phyloP scores from a whole-genome alignment of 1,140 invertebrate species.

The Drosophila bocki region DNA sequence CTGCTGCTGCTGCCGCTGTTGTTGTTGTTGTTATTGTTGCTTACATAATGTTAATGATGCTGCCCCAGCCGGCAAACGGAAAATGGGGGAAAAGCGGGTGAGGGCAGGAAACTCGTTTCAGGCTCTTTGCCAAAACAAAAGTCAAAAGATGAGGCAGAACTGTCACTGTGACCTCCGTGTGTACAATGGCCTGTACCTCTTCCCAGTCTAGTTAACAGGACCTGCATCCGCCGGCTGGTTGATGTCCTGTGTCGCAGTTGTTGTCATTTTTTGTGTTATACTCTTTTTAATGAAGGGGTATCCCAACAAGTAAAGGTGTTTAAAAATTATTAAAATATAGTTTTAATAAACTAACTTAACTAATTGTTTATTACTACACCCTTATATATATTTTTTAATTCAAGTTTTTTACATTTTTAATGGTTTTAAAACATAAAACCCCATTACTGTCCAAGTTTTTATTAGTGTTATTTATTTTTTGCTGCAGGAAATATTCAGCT shows the following conservation, averaged over 20 bases:
- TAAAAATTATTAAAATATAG: not conserved
- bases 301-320: not conserved
- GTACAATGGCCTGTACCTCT: conserved; percentile 20
- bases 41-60: conserved; percentile 82
- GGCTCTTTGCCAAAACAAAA: conserved; percentile 75
- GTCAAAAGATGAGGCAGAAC: conserved; percentile 39
- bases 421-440: conserved; percentile 1
- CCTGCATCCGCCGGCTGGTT: conserved; percentile 20
- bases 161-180: conserved; percentile 47
- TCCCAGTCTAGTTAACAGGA: conserved; percentile 39
- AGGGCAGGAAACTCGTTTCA: conserved; percentile 62
- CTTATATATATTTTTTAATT: not conserved
- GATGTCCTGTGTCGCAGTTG: conserved; percentile 20
- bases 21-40: conserved; percentile 45
- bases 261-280: not conserved
- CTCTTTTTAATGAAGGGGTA: conserved; percentile 2
- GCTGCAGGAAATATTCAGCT: conserved; percentile 4
- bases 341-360: no score
- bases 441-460: conserved; percentile 7
- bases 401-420: not conserved
- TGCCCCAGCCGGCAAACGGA: conserved; percentile 54
- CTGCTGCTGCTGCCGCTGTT: conserved; percentile 18
- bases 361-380: not conserved
- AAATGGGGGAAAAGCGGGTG: conserved; percentile 25
- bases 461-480: not conserved